Evolutionary conservation across 2,113 vertebrate genomes (phyloP).

Genomic region (Neofelis nebulosa): DNA sequence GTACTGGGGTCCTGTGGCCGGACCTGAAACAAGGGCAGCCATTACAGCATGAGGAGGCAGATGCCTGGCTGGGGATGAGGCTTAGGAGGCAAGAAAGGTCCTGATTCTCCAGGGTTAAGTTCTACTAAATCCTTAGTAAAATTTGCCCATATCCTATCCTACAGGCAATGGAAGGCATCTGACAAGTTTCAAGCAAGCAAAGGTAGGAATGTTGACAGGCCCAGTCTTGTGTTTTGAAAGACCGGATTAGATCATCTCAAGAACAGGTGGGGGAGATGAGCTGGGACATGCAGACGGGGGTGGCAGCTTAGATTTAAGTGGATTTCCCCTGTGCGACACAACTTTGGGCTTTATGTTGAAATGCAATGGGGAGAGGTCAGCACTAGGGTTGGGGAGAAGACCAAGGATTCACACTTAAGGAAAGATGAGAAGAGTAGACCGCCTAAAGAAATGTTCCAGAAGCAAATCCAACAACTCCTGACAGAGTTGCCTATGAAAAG

Average conservation of each 20-base stretch:
- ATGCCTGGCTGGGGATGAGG: fast-evolving
- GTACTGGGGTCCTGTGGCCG: background rate
- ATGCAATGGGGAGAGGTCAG: background rate
- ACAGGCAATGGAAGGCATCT: background rate
- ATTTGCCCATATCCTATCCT: background rate
- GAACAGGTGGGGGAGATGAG: background rate
- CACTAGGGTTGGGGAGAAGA: background rate
- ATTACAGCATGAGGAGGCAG: too few species aligned
- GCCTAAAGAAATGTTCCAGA: background rate
- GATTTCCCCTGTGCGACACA: background rate
- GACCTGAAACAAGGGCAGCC: background rate
- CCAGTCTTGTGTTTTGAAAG: background rate
- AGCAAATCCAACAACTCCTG: background rate
- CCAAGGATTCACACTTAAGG: background rate
- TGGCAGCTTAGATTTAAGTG: background rate
- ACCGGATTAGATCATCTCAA: background rate
- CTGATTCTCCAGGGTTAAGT: background rate
- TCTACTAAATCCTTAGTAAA: background rate
- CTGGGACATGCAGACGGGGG: fast-evolving
- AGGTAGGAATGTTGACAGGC: too few species aligned
- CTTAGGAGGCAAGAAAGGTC: background rate
- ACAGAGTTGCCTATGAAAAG: background rate
- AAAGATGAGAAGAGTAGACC: background rate
- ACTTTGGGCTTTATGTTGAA: background rate
- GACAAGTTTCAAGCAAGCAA: background rate